These are phyloP conservation scores for Pheosia tremula DNA, from an alignment of 2,888 invertebrate genomes.

Conservation along the genomic window DNA sequence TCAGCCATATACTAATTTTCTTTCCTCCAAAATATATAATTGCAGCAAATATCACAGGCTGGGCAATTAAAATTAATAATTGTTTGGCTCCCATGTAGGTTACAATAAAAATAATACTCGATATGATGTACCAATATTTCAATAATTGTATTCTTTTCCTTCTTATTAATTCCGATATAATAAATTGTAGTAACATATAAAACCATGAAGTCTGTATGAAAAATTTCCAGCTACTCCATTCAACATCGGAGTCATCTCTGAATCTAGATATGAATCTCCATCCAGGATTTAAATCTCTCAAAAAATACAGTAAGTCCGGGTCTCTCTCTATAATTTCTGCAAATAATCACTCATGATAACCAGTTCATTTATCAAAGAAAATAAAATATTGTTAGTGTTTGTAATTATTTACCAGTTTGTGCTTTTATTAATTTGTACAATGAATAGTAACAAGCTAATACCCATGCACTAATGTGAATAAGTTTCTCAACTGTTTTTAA, in stretches of 20 bases:
- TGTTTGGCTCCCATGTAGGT: conserved; percentile 77
- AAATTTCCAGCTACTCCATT: conserved; percentile 88
- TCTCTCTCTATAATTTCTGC: conserved; percentile 61
- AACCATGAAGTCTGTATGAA: conserved; percentile 79
- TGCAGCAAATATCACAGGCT: conserved; percentile 81
- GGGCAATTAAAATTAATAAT: conserved; percentile 75
- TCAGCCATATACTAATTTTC: conserved; percentile 82
- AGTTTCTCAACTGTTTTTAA: conserved; percentile 64
- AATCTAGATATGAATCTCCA: conserved; percentile 82
- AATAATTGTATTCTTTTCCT: conserved; percentile 51
- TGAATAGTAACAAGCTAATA: conserved; percentile 80
- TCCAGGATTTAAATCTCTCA: conserved; percentile 82
- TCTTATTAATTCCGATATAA: conserved; percentile 80
- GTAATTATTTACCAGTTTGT: conserved; percentile 72
- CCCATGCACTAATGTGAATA: conserved; percentile 83
- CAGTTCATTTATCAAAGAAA: conserved; percentile 5
- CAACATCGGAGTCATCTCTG: conserved; percentile 88
- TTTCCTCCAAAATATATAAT: conserved; percentile 74
- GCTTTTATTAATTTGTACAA: conserved; percentile 80
- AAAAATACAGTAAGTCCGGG: conserved; percentile 39
- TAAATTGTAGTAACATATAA: conserved; percentile 83
- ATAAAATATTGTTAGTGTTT: conserved; percentile 4
- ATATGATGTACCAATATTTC: conserved; percentile 82
- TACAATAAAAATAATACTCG: conserved; percentile 76
- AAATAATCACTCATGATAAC: conserved; percentile 22